A percentile compares a stretch with the other conserved stretches of the same genome.
These are phyloP conservation scores for Lasioglossum figueresi DNA, from an alignment of 2,888 invertebrate species.

Conservation along the genomic window DNA sequence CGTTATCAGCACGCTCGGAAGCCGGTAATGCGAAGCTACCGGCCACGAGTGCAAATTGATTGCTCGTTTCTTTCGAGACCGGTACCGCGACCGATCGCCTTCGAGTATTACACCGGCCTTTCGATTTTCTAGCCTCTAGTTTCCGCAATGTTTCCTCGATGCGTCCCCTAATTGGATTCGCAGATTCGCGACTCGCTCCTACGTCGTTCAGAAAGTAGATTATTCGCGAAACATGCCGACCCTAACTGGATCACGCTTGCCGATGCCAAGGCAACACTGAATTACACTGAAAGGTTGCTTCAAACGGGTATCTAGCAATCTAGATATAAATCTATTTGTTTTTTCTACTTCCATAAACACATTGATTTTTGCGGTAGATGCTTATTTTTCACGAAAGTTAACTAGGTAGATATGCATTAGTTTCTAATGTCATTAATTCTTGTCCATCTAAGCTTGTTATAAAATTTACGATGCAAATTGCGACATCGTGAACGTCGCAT, in stretches of 20 bases:
- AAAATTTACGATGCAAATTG: neutral
- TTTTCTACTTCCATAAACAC: too few relatives aligned
- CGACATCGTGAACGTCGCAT: neutral
- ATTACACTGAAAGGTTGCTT: neutral
- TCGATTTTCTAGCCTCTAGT: neutral
- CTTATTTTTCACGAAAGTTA: too few relatives aligned
- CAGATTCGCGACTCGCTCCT: neutral
- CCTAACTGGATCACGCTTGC: neutral
- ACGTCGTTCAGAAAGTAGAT: neutral
- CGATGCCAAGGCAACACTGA: neutral
- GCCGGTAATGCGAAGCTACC: constrained; percentile 28
- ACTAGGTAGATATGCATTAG: too few relatives aligned
- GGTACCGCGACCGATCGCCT: neutral
- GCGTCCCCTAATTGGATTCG: neutral
- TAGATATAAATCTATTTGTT: neutral
- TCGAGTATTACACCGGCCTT: neutral
- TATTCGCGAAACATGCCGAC: neutral
- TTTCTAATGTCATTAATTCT: too few relatives aligned
- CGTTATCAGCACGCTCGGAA: constrained; percentile 33
- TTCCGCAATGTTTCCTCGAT: neutral
- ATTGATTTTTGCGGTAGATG: too few relatives aligned
- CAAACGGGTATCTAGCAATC: neutral
- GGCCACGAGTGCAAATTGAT: constrained; percentile 31
- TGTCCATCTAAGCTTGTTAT: too few relatives aligned
- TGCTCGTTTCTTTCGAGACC: neutral